Percentiles rank a stretch among this genome's conserved stretches.
These are phyloP conservation scores for Leucophora obtusa DNA, from an alignment of 2,888 invertebrate genomes.

Conservation along the genomic window DNA sequence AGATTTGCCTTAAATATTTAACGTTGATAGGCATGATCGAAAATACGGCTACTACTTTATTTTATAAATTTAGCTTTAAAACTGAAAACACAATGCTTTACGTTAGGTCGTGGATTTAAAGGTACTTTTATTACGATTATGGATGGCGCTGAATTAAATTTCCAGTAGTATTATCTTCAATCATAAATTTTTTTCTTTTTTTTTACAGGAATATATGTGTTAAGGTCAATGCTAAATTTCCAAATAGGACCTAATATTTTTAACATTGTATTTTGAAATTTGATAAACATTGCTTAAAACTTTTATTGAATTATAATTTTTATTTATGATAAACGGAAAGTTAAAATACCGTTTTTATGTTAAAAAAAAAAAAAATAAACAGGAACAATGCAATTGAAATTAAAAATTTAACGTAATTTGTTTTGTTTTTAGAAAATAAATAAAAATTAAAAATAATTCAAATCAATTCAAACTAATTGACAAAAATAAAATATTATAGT, in stretches of 20 bases:
- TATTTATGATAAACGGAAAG: slow-evolving; percentile 16
- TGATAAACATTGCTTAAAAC: slow-evolving; percentile 51
- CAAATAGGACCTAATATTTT: slow-evolving; percentile 11
- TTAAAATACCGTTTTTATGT: slow-evolving; percentile 20
- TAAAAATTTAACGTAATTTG: slow-evolving; percentile 48
- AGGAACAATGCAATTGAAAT: slow-evolving; percentile 56
- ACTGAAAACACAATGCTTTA: slow-evolving; percentile 43
- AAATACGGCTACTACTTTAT: neutral
- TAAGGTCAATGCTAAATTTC: neutral
- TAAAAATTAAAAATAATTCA: slow-evolving; percentile 40
- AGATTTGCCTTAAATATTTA: too few species aligned
- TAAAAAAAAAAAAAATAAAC: slow-evolving; percentile 43
- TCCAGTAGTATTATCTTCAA: neutral
- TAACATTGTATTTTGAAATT: slow-evolving; percentile 32
- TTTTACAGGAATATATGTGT: slow-evolving; percentile 23
- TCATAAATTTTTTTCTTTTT: neutral
- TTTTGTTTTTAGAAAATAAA: slow-evolving; percentile 42
- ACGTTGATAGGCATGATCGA: too few species aligned
- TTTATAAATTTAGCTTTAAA: slow-evolving; percentile 33
- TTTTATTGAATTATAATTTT: neutral
- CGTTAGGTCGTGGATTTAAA: slow-evolving; percentile 26
- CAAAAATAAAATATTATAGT: slow-evolving; percentile 2
- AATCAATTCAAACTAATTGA: slow-evolving; percentile 49
- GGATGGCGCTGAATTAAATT: slow-evolving; percentile 31
- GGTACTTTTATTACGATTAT: slow-evolving; percentile 39